These are phyloP conservation scores for Microdon myrmicae DNA, from an alignment of 2,888 invertebrate genomes.

Conservation along the genomic window DNA sequence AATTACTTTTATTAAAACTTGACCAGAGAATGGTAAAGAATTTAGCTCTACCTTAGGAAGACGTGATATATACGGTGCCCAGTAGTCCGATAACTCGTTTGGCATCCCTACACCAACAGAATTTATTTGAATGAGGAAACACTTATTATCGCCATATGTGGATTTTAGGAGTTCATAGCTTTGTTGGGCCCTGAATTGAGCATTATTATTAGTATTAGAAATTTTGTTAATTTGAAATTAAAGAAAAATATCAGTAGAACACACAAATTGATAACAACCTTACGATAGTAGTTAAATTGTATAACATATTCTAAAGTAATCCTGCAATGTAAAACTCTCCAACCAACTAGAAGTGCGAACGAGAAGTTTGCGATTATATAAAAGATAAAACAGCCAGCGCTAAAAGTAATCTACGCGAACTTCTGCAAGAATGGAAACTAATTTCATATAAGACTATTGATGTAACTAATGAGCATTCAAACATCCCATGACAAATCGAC, in stretches of 20 bases:
- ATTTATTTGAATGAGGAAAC: conserved; percentile 91
- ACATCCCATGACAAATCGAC: too few relatives aligned
- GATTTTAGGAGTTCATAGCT: conserved; percentile 86
- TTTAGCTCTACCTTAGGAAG: conserved; percentile 67
- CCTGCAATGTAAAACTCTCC: too few relatives aligned
- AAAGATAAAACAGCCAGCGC: too few relatives aligned
- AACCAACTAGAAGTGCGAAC: too few relatives aligned
- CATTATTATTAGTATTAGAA: too few relatives aligned
- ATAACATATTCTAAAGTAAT: too few relatives aligned
- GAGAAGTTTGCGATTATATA: too few relatives aligned
- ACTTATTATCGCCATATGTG: conserved; percentile 86
- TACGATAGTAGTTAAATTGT: neutral
- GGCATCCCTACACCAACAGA: conserved; percentile 75
- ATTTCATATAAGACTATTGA: too few relatives aligned
- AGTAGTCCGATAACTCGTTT: conserved; percentile 80
- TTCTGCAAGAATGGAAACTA: too few relatives aligned
- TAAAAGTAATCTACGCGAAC: too few relatives aligned
- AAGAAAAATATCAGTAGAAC: neutral
- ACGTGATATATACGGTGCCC: conserved; percentile 81
- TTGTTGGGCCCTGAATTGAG: conserved; percentile 84
- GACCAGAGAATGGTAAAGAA: neutral
- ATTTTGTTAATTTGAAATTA: too few relatives aligned
- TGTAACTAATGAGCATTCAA: too few relatives aligned
- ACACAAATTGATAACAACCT: neutral
- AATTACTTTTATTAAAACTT: neutral